phyloP scores from a whole-genome alignment of 2,888 invertebrate species.

The Cerastis leucographa region DNA sequence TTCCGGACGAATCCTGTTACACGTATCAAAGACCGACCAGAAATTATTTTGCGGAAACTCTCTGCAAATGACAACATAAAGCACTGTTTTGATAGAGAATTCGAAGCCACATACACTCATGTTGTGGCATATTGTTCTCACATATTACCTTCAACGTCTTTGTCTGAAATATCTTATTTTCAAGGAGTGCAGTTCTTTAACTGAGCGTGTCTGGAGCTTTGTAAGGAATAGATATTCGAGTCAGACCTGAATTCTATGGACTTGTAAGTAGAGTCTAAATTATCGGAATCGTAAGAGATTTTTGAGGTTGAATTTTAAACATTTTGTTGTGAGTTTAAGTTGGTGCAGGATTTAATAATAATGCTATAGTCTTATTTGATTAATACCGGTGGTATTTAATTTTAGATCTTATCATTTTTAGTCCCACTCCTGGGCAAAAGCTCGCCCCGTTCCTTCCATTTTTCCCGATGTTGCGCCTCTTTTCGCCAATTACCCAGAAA shows the following conservation, averaged over 20 bases:
- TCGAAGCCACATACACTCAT: background rate
- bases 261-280: too few species aligned
- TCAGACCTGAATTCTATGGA: background rate
- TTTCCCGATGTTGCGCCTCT: too few species aligned
- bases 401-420: too few species aligned
- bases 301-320: too few species aligned
- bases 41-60: constrained; percentile 28
- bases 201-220: constrained; percentile 11
- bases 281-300: too few species aligned
- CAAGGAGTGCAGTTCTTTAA: constrained; percentile 21
- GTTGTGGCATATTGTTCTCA: constrained; percentile 27
- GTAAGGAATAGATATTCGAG: background rate
- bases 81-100: constrained; percentile 4
- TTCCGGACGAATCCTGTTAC: background rate
- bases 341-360: too few species aligned
- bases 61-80: constrained; percentile 52
- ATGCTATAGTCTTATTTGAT: too few species aligned
- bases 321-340: too few species aligned
- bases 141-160: background rate
- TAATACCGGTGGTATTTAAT: too few species aligned
- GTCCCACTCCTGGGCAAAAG: too few species aligned
- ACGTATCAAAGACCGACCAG: constrained; percentile 9
- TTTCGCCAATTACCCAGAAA: too few species aligned
- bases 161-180: constrained; percentile 26
- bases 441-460: too few species aligned